Conservation (phyloP, 2,113 vertebrate genomes). For the Bambusicola thoracicus region DNA sequence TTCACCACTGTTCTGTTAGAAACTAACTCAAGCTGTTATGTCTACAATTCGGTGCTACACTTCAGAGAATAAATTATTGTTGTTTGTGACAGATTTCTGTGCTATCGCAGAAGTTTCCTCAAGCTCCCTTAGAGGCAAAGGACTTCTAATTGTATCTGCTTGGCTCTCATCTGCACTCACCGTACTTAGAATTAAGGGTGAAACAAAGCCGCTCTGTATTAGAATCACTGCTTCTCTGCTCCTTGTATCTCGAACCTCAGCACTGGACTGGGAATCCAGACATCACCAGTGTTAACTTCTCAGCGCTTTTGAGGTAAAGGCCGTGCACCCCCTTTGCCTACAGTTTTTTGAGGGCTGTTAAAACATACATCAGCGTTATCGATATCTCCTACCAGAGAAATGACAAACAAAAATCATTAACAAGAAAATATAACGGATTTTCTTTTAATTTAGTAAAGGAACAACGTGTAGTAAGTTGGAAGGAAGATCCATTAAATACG, state of each 20-base stretch:
- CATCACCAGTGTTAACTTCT: neutral
- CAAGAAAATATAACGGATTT: constrained; percentile 47
- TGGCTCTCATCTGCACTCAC: neutral
- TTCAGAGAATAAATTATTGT: neutral
- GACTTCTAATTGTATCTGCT: neutral
- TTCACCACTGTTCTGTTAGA: neutral
- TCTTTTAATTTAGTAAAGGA: constrained; percentile 46
- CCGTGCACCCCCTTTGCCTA: neutral
- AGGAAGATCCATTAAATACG: neutral
- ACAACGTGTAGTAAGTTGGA: constrained; percentile 45
- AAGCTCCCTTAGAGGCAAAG: neutral
- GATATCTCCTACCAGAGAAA: neutral
- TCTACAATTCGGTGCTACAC: neutral
- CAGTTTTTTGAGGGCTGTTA: neutral
- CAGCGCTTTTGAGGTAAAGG: neutral
- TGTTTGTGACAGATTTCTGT: neutral
- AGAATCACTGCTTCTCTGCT: neutral
- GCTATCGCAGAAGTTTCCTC: neutral
- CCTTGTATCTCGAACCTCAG: neutral
- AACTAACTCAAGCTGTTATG: neutral
- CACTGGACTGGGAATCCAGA: neutral
- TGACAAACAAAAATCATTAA: neutral
- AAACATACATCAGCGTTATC: neutral
- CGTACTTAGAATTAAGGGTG: neutral
- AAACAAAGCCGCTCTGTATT: neutral